Evolutionary conservation across 2,797 vertebrate genomes (phyloP).

Genomic region (Trachurus trachurus): DNA sequence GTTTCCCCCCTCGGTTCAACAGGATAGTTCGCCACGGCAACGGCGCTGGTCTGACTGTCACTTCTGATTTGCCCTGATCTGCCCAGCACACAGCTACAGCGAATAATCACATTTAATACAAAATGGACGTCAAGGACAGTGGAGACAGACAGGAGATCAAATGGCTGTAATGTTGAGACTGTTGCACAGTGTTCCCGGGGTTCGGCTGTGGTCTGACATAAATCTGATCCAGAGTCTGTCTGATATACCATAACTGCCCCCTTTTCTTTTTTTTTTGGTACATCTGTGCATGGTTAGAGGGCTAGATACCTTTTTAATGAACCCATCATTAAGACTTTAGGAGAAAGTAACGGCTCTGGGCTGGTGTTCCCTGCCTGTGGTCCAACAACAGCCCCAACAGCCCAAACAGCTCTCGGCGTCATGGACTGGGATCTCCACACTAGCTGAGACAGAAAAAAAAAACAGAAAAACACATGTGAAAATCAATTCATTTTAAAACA

Average conservation of each 20-base stretch:
- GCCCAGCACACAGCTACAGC: constrained; percentile 30
- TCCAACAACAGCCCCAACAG: constrained; percentile 28
- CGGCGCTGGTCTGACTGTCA: constrained; percentile 49
- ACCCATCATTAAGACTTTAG: constrained; percentile 70
- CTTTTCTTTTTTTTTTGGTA: background rate
- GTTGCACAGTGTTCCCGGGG: constrained; percentile 51
- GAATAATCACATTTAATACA: constrained; percentile 59
- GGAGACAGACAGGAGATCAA: constrained; percentile 68
- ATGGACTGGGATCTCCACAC: background rate
- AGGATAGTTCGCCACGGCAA: background rate
- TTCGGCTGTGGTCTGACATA: constrained; percentile 68
- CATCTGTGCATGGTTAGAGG: constrained; percentile 77
- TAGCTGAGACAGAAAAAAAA: background rate
- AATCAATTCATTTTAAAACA: constrained; percentile 13
- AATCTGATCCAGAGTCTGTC: constrained; percentile 57
- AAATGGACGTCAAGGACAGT: constrained; percentile 50
- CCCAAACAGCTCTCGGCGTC: constrained; percentile 34
- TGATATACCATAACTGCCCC: constrained; percentile 53
- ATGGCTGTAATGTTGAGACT: constrained; percentile 64
- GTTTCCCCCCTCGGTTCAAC: constrained; percentile 12
- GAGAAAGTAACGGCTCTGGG: constrained; percentile 50
- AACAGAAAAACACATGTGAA: constrained; percentile 1
- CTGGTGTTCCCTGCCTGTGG: constrained; percentile 52
- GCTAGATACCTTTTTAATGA: constrained; percentile 76
- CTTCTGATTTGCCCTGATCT: constrained; percentile 50